Base-by-base conservation (phyloP, 2,888 invertebrate species). In the Aquatica leii region DNA sequence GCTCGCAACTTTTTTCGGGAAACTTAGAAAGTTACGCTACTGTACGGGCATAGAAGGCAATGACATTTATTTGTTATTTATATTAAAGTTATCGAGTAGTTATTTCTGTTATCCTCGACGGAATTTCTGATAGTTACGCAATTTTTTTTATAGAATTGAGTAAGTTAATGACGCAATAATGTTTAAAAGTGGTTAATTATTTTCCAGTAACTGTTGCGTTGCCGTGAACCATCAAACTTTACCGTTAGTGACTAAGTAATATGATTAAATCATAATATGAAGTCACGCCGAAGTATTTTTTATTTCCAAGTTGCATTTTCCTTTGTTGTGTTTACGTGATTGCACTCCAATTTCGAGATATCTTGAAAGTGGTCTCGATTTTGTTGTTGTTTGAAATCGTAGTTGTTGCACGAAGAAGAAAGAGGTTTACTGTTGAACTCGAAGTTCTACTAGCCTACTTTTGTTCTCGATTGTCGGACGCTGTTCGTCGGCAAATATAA, bases 401-500 rank as follows among this genome's bases (percentile, higher is more conserved):
- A n/a, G 14, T 43, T 43, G 41, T 43, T 17, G n/a, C 8, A 15
- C 5, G 17, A 14, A 43, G 14, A 43, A 43, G 14, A 14, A 43
- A 43, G 15, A 14, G 41, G 14, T 17, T 66, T 70, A 68, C 65
- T 68, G 68, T 67, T 72, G 68, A 57, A 50, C 65, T 62, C 73
- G 69, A 77, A n/a, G 78, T 73, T 77, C 78, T 68, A 80, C 78
- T 80, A 78, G 78, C 79, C 80, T 80, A 80, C 76, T 79, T 80
- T 70, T 74, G 55, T 57, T 50, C 58, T 34, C 18, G 51, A 24
- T 53, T 55, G 40, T 40, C 21, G 48, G 50, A 40, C 41, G 41
- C 41, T 43, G 3, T 14, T 14, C 14, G 14, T 14, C 41, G 17
- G 56, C 48, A 46, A 35, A 56, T 56, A 46, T 17, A 15, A 11